Evolutionary conservation across 2,888 invertebrate species (phyloP), one percentile per base, ranked within the genome.

Genomic region (Oligia latruncula): DNA sequence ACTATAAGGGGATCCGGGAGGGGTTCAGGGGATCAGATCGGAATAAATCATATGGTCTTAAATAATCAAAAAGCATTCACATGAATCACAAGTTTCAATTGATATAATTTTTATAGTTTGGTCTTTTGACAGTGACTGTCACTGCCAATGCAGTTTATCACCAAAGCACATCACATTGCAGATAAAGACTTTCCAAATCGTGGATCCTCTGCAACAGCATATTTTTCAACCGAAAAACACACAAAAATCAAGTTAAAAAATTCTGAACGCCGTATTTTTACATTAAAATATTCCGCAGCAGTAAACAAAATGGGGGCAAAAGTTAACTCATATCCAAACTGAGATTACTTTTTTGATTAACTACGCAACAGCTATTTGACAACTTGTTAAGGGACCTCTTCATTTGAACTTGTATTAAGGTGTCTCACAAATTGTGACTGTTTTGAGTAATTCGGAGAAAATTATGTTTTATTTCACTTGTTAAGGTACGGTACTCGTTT

Each of bases 271-370:
- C 55, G 3, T 49, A 49, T 75, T 65, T 65, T 52, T 13, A 40
- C 60, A 78, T 83, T 68, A 74, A 82, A 70, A 82, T 64, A 84
- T 77, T 80, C 35, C 68, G 58, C 1, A 43, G 23, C 74, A 58
- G 74, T 77, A 85, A 87, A 87, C 71, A 78, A 66, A 81, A 83
- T 77, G 64, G 9, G 20, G 52, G 29, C 20, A 5, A 76, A 83
- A 85, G 76, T 88, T 83, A 86, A 90, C 90, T 90, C 87, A 88
- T 91, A 87, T 85, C 76, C 82, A 89, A 91, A 91, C 89, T 92
- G 83, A 90, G 88, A 92, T 92, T 92, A 90, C 90, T 90, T 90
- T 92, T 92, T 91, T 90, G 90, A 91, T 91, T 91, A 90, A 88
- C 86, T 87, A 71, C 74, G 76, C 77, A 71, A 81, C 77, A 46